These are phyloP conservation scores for Limnephilus lunatus DNA, from an alignment of 2,888 invertebrate genomes.

Conservation along the genomic window DNA sequence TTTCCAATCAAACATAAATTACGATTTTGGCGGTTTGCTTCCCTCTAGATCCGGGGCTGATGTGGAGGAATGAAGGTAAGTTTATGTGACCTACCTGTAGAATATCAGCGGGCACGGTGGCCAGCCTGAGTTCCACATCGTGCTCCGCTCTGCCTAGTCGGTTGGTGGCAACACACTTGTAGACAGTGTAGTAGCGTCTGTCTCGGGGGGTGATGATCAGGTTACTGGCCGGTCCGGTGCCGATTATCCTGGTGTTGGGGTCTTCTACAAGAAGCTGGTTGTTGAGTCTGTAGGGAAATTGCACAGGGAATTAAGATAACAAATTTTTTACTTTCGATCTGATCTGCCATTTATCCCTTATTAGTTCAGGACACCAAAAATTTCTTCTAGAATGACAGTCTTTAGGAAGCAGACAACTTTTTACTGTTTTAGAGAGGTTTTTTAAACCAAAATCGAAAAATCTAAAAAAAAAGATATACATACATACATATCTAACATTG, in stretches of 20 bases:
- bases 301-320: background rate
- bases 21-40: too few species aligned
- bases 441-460: too few species aligned
- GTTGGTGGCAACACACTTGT: conserved; percentile 90
- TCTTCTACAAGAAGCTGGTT: conserved; percentile 78
- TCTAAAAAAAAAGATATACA: too few species aligned
- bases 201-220: conserved; percentile 84
- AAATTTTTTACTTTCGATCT: background rate
- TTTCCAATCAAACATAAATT: too few species aligned
- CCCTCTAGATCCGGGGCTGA: too few species aligned
- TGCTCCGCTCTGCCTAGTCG: conserved; percentile 83
- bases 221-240: conserved; percentile 84
- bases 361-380: background rate
- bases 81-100: conserved; percentile 72
- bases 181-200: conserved; percentile 82
- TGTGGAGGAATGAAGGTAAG: background rate
- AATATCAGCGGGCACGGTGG: conserved; percentile 83
- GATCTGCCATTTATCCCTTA: background rate
- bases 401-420: background rate
- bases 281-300: conserved; percentile 69
- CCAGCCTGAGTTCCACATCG: conserved; percentile 85
- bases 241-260: conserved; percentile 79
- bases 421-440: background rate
- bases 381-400: too few species aligned
- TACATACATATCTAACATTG: too few species aligned